phyloP scores from a whole-genome alignment of 2,888 invertebrate species.

The Melinaea menophilus region DNA sequence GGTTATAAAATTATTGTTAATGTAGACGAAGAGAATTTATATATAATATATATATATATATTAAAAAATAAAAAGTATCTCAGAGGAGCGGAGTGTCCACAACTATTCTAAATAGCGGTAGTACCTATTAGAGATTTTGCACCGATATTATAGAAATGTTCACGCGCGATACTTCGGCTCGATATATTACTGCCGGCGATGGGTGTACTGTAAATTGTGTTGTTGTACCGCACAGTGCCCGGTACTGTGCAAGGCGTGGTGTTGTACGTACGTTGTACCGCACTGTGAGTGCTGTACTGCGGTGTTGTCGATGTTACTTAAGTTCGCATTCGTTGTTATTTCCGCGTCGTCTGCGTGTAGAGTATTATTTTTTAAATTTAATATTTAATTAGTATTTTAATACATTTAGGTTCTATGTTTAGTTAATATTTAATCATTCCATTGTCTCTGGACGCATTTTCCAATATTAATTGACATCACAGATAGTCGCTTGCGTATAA shows the following conservation, averaged over 20 bases:
- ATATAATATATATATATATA: slow-evolving; percentile 51
- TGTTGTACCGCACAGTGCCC: not conserved
- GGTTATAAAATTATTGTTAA: slow-evolving; percentile 67
- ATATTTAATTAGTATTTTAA: slow-evolving; percentile 71
- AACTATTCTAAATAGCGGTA: slow-evolving; percentile 72
- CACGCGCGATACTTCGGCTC: slow-evolving; percentile 50
- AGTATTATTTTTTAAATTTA: slow-evolving; percentile 56
- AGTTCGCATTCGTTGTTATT: no score
- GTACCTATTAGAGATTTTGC: slow-evolving; percentile 73
- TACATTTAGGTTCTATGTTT: slow-evolving; percentile 54
- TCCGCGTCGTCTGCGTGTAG: slow-evolving; percentile 40
- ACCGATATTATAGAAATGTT: slow-evolving; percentile 62
- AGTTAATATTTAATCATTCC: slow-evolving; percentile 68
- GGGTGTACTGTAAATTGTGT: slow-evolving; percentile 7
- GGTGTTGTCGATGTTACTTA: not conserved
- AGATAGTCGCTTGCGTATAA: slow-evolving; percentile 27
- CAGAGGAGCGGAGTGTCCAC: slow-evolving; percentile 54
- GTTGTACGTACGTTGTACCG: not conserved
- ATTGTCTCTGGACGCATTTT: slow-evolving; percentile 36
- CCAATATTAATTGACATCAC: slow-evolving; percentile 44
- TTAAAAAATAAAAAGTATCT: slow-evolving; percentile 9
- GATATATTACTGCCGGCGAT: slow-evolving; percentile 16
- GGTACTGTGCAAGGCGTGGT: no score
- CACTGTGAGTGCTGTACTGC: slow-evolving; percentile 2
- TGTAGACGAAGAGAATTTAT: slow-evolving; percentile 72